phyloP scores from a whole-genome alignment of 1,140 invertebrate genomes.

The Alviniconcha marisindica region DNA sequence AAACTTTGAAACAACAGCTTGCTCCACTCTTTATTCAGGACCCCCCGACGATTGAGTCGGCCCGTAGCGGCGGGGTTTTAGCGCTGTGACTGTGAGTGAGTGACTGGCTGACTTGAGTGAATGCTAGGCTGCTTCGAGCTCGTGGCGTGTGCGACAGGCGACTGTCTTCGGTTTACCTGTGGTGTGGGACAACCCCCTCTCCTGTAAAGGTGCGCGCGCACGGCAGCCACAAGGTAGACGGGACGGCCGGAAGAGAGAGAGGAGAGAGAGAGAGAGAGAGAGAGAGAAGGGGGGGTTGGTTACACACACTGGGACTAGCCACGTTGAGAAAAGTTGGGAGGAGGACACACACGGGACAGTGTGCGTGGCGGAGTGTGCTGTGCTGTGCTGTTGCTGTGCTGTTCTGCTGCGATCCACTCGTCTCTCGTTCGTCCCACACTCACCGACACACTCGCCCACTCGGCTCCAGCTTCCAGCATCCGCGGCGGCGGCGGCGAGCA shows the following conservation, averaged over 20 bases:
- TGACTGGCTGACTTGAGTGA: too few relatives aligned
- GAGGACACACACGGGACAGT: neutral
- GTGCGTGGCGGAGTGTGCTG: too few relatives aligned
- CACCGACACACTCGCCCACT: neutral
- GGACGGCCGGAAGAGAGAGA: neutral
- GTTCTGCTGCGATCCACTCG: neutral
- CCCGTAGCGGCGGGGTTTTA: too few relatives aligned
- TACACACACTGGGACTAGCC: neutral
- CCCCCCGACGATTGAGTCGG: too few relatives aligned
- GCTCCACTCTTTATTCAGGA: neutral
- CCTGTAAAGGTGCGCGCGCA: constrained; percentile 14
- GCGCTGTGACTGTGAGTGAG: neutral
- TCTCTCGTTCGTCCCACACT: neutral
- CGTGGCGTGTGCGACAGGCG: neutral
- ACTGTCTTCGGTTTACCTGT: neutral
- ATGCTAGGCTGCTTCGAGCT: too few relatives aligned
- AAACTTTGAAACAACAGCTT: constrained; percentile 26
- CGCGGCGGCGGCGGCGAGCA: too few relatives aligned
- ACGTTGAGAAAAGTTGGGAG: neutral
- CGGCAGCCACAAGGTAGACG: neutral
- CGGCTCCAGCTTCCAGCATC: too few relatives aligned
- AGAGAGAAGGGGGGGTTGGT: neutral
- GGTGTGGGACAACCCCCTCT: neutral
- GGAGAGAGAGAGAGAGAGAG: neutral
- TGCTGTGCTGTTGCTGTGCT: too few relatives aligned